These are phyloP conservation scores for Aphelenchoides avenae DNA, from an alignment of 1,140 invertebrate species.

Conservation along the genomic window DNA sequence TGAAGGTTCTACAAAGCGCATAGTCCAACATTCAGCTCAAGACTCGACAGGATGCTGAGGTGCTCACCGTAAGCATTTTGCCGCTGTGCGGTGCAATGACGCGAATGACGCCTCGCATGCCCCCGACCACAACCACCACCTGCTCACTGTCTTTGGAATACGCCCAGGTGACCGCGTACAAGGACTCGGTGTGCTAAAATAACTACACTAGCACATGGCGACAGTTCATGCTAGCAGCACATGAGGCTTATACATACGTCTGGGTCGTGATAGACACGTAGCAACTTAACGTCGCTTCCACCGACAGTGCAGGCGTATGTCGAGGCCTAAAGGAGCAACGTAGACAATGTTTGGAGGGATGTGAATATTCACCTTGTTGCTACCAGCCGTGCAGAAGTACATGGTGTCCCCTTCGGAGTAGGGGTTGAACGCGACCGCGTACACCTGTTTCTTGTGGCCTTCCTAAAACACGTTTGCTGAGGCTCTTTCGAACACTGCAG, in stretches of 20 bases:
- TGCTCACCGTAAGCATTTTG: conserved; percentile 29
- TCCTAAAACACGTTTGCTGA: conserved; percentile 43
- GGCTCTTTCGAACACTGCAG: too few species aligned
- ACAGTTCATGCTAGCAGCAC: too few species aligned
- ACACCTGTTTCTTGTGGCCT: conserved; percentile 31
- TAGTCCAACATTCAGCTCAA: too few species aligned
- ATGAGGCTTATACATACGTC: too few species aligned
- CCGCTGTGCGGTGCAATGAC: conserved; percentile 33
- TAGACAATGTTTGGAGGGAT: conserved; percentile 2
- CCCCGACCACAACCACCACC: conserved; percentile 36
- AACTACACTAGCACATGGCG: conserved; percentile 17
- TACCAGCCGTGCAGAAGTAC: conserved; percentile 43
- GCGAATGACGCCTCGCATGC: conserved; percentile 33
- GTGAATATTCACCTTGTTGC: conserved; percentile 30
- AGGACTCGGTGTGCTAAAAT: conserved; percentile 40
- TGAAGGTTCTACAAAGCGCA: conserved; percentile 18
- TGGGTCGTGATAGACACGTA: conserved; percentile 37
- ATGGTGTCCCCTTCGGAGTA: conserved; percentile 15
- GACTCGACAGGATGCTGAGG: too few species aligned
- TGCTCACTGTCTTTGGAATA: conserved; percentile 16
- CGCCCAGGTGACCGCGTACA: conserved; percentile 40
- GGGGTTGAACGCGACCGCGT: conserved; percentile 38
- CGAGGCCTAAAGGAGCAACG: conserved; percentile 16
- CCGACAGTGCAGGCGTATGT: conserved; percentile 26
- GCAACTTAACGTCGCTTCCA: conserved; percentile 15